These are phyloP conservation scores for Thymelicus lineola DNA, from an alignment of 2,888 invertebrate species.

Conservation along the genomic window DNA sequence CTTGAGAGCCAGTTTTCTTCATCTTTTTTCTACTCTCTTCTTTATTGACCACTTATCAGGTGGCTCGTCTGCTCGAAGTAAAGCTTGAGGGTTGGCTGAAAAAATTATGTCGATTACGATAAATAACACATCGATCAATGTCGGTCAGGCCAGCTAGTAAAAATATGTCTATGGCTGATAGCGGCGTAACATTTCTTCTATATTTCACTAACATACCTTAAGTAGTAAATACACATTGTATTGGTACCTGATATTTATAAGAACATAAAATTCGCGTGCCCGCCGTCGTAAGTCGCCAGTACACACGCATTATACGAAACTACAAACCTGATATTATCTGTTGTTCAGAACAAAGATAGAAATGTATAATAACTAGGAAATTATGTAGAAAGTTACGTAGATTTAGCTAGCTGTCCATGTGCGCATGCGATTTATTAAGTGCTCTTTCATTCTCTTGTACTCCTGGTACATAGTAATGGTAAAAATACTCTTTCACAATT, in stretches of 20 bases:
- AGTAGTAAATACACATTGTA: too few relatives aligned
- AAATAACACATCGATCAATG: too few relatives aligned
- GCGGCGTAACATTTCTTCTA: neutral
- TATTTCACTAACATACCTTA: too few relatives aligned
- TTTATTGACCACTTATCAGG: too few relatives aligned
- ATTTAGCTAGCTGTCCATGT: neutral
- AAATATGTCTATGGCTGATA: neutral
- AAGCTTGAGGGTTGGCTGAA: too few relatives aligned
- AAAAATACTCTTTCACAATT: neutral
- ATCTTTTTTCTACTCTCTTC: too few relatives aligned
- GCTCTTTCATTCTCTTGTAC: neutral
- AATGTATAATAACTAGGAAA: conserved; percentile 13
- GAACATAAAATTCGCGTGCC: neutral
- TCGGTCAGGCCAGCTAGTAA: too few relatives aligned
- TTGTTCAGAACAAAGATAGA: neutral
- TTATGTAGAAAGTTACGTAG: conserved; percentile 13
- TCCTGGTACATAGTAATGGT: neutral
- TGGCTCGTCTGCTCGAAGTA: too few relatives aligned
- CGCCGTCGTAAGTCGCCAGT: neutral
- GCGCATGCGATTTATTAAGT: neutral
- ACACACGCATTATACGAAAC: conserved; percentile 1
- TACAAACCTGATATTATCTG: neutral
- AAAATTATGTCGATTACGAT: too few relatives aligned
- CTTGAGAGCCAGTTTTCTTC: too few relatives aligned
- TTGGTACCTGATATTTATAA: too few relatives aligned